Evolutionary conservation across 2,113 vertebrate genomes (phyloP).

Genomic region (Calyptommatus sinebrachiatus): DNA sequence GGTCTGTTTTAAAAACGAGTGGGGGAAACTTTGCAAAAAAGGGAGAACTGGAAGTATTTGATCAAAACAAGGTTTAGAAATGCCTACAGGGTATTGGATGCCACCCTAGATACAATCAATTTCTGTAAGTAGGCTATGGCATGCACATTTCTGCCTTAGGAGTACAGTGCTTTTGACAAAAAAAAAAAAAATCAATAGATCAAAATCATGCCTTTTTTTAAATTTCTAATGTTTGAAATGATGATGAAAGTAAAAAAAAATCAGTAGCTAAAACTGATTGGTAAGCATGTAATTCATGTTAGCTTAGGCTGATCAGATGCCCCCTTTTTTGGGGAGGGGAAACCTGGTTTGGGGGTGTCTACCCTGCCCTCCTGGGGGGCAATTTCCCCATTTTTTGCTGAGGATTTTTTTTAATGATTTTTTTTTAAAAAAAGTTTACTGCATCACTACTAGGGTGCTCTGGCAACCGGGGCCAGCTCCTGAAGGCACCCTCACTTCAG

Average conservation of each 20-base stretch:
- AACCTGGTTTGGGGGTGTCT: no score
- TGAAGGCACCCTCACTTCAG: no score
- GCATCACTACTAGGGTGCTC: no score
- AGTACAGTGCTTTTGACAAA: background rate
- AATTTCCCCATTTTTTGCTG: no score
- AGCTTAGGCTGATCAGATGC: no score
- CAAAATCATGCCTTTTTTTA: background rate
- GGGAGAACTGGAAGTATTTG: background rate
- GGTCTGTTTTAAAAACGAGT: no score
- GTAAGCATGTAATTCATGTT: slow-evolving; percentile 15
- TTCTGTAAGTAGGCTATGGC: background rate
- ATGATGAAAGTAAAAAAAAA: slow-evolving; percentile 1
- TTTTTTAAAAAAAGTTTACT: no score
- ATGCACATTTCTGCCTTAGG: background rate
- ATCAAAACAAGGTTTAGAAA: background rate
- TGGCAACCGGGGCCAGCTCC: no score
- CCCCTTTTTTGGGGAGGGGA: no score
- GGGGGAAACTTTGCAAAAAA: no score
- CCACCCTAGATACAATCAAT: background rate
- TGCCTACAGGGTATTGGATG: background rate
- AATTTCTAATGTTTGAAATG: background rate
- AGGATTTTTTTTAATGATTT: no score
- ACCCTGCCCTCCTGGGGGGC: no score
- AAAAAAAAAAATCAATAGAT: background rate
- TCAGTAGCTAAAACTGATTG: slow-evolving; percentile 7